Evolutionary conservation across 2,113 vertebrate genomes (phyloP), one percentile per base, ranked within the genome.

Genomic region (Notiomystis cincta): DNA sequence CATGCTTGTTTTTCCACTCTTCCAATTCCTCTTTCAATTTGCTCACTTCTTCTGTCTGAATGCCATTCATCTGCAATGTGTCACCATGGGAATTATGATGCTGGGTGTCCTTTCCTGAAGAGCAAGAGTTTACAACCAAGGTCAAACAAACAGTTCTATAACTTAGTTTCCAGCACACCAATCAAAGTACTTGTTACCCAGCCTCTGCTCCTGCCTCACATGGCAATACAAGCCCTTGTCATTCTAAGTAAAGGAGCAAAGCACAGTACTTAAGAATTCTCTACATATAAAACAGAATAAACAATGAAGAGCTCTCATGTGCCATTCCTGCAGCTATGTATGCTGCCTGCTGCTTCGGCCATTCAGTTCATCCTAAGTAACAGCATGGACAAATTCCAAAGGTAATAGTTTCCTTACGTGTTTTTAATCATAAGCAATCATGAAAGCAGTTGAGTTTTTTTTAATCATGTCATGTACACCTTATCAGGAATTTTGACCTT

Each of bases 11-110:
- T 80, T 98, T 99, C 93, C 99, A 97, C 78, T 99, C 98, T 92
- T 99, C 98, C 87, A 99, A 9, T 87, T 99, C 98, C 85, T 99
- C 98, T 84, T 90, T 96, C 61, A 99, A 96, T 67, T 98, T 98
- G 64, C 97, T 94, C 23, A 98, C 95, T 96, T 99, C 99, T 93
- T 99, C 99, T 9, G 97, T 94, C 96, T 99, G 99, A 87, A 99
- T 90, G 17, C 99, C 99, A 21, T 99, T 99, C 94, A 99, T 83
- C 70, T 99, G 99, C 37, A 98, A 85, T 1, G 89, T 91, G 4
- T 98, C 98, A 10, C 60, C 80, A 8, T 97, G 91, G 37, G 97
- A 93, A 47, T 94, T 93, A 21, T 98, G 97, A 69, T 98, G 98
- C 87, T 98, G 99, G 75, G n/a, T 75, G 88, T 98, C 98, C 97